These are phyloP conservation scores for Myrmophylax atrothorax DNA, from an alignment of 2,113 vertebrate genomes.

Conservation along the genomic window DNA sequence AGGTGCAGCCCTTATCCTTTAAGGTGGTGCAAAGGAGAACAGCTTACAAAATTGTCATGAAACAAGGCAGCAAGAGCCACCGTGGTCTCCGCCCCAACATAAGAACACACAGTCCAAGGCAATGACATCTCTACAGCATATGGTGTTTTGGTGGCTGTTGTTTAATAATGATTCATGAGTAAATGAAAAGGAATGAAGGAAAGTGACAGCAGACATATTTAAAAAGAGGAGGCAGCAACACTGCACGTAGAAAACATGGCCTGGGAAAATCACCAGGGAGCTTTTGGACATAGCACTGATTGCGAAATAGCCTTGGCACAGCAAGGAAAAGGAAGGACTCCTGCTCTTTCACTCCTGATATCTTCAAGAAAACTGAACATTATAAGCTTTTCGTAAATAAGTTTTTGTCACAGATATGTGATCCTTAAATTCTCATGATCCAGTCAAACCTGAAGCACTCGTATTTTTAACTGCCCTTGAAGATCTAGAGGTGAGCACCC, in stretches of 20 bases:
- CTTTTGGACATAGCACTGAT: background rate
- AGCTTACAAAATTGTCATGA: rapidly evolving
- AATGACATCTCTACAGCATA: background rate
- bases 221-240: background rate
- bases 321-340: background rate
- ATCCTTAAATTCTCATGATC: background rate
- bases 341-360: background rate
- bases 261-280: background rate
- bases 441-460: background rate
- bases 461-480: background rate
- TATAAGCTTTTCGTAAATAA: background rate
- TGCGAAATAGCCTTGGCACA: background rate
- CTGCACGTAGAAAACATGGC: background rate
- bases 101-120: background rate
- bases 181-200: background rate
- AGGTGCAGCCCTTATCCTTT: background rate
- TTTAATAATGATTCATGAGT: background rate
- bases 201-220: background rate
- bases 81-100: rapidly evolving
- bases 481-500: background rate
- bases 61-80: background rate
- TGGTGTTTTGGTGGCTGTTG: background rate
- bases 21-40: background rate
- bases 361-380: background rate
- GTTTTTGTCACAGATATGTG: background rate